Conservation (phyloP, 2,797 vertebrate species). For the Malurus splendens region DNA sequence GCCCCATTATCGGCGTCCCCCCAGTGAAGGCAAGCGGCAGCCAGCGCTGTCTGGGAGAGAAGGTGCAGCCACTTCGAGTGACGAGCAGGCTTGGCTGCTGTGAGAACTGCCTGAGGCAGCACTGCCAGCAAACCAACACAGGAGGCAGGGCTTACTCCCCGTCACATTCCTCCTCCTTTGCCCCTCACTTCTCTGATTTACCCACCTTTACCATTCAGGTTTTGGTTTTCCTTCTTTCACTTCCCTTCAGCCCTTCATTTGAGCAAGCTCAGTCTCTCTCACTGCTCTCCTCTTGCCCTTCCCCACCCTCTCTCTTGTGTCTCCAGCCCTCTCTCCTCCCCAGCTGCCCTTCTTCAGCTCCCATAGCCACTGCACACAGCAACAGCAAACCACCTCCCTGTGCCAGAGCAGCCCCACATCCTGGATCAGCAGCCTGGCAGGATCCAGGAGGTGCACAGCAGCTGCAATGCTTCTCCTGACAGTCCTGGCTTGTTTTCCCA, state of each 20-base stretch:
- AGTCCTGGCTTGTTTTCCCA: not conserved
- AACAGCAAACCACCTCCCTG: not conserved
- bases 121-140: not conserved
- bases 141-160: not conserved
- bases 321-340: not conserved
- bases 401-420: not conserved
- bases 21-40: not conserved
- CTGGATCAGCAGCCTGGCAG: not conserved
- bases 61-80: fast-evolving
- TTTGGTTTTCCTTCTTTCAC: not conserved
- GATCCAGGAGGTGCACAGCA: not conserved
- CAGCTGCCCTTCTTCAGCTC: not conserved
- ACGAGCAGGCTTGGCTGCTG: fast-evolving
- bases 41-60: not conserved
- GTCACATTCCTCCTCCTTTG: not conserved
- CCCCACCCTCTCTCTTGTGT: not conserved
- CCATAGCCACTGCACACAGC: not conserved
- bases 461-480: not conserved
- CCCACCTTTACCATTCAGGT: not conserved
- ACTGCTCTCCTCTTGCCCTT: not conserved
- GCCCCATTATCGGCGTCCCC: not conserved
- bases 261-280: not conserved
- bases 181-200: not conserved
- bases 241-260: not conserved
- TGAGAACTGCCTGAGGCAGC: not conserved